Base-by-base conservation (phyloP, 2,113 vertebrate genomes). In the Anser cygnoides region DNA sequence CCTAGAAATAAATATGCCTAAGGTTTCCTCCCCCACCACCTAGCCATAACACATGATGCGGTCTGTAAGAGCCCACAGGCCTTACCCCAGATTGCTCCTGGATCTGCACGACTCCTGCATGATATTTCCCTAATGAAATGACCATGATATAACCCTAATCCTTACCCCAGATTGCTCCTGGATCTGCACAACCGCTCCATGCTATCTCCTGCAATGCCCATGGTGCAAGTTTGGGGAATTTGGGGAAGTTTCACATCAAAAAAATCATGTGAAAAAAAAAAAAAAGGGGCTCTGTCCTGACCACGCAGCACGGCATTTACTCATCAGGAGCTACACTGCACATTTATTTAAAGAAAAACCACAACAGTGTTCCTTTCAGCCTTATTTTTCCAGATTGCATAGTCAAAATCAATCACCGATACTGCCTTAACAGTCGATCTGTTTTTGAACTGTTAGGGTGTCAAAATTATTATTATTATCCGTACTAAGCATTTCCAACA, bases 191-290 rank as follows among this genome's bases (percentile, higher is more conserved):
- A 43, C 81, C 55, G 14, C 62, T 39, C 44, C 29, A 25, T 35
- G 81, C 16, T 22, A 75, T 35, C 33, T 94, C 46, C 71, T 82
- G 35, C 50, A 14, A 41, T 37, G 18, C 20, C 46, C 35, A 13
- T 0, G 2, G 26, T 11, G 3, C 13, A 52, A 39, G 7, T 25
- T 54, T n/a, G 18, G 23, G 35, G 35, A 82, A 49, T 19, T 9
- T 73, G 39, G 35, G 44, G 9, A 59, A 68, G 49, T 44, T 62
- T 26, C 41, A 46, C 3, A 11, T 9, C 59, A 76, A 66, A 72
- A 92, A 92, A 33, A 3, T 13, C 29, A 43, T 43, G 43, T 6
- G 16, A 54, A 76, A 63, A 5, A 46, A 46, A 46, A 46, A n/a
- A n/a, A n/a, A n/a, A n/a, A n/a, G n/a, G 20, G 2, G 20, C 46